A percentile compares a stretch with the other conserved stretches of the same genome.
Evolutionary conservation across 2,113 vertebrate species (phyloP).

Genomic region (Hemiscyllium ocellatum): DNA sequence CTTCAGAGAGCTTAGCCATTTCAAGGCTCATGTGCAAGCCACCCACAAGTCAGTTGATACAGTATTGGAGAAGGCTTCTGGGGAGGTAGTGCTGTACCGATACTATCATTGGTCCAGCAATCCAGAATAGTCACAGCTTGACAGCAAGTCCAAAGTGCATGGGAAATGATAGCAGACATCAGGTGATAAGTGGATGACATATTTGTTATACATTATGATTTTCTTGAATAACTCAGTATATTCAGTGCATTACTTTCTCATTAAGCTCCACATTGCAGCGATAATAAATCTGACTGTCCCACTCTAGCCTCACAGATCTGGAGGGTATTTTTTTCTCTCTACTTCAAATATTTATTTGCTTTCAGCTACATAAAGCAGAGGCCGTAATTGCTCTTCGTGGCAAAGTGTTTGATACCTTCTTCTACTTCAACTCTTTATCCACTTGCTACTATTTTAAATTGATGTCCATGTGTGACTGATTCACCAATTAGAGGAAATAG

Average conservation of each 20-base stretch:
- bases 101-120: neutral
- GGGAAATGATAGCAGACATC: neutral
- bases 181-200: neutral
- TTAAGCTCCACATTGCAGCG: too few relatives aligned
- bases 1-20: neutral
- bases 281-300: too few relatives aligned
- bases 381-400: neutral
- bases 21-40: neutral
- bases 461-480: neutral
- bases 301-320: too few relatives aligned
- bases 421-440: neutral
- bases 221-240: neutral
- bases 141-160: too few relatives aligned
- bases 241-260: too few relatives aligned
- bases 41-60: neutral
- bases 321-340: too few relatives aligned
- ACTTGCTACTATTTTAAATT: neutral
- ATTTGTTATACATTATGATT: neutral
- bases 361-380: neutral
- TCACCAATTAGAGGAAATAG: neutral
- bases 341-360: neutral
- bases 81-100: neutral
- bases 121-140: neutral
- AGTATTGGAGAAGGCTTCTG: neutral
- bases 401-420: neutral